phyloP scores from a whole-genome alignment of 64 coral and sea anemone genomes.

The Stylophora pistillata region DNA sequence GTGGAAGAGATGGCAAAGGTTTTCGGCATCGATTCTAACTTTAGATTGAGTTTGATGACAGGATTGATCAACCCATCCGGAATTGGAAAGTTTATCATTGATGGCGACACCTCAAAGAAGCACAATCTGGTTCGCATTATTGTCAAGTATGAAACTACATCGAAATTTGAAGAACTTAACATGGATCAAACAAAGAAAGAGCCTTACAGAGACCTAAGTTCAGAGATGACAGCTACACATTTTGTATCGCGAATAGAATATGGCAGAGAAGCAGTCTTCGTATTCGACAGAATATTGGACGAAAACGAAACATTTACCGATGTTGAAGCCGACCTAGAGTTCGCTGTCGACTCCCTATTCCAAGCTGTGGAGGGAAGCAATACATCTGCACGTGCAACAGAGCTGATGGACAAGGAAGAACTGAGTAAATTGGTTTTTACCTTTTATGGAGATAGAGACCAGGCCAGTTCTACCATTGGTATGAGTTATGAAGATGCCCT shows the following conservation, averaged over 20 bases:
- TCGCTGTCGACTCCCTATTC: not conserved
- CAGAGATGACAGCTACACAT: slow-evolving; percentile 17
- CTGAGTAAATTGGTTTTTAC: not conserved
- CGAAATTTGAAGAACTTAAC: not conserved
- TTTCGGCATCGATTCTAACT: not conserved
- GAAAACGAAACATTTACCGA: not conserved
- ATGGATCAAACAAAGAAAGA: not conserved
- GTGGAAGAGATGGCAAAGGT: not conserved
- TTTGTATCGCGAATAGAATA: slow-evolving; percentile 19
- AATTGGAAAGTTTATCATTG: not conserved
- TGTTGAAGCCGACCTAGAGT: not conserved
- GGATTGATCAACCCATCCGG: not conserved
- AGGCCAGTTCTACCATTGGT: not conserved
- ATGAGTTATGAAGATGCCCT: not conserved
- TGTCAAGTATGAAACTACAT: slow-evolving; percentile 3
- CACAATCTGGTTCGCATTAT: not conserved
- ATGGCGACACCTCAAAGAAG: not conserved
- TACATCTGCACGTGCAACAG: not conserved
- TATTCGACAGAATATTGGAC: not conserved
- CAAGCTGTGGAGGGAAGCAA: too few species aligned
- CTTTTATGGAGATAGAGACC: not conserved
- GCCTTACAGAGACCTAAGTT: not conserved
- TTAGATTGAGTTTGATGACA: slow-evolving; percentile 9
- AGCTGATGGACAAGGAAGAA: not conserved
- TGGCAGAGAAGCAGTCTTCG: not conserved